A percentile compares a stretch with the other conserved stretches of the same genome.
Conservation (phyloP, 2,888 invertebrate genomes). For the Sinhomidia bicolor region DNA sequence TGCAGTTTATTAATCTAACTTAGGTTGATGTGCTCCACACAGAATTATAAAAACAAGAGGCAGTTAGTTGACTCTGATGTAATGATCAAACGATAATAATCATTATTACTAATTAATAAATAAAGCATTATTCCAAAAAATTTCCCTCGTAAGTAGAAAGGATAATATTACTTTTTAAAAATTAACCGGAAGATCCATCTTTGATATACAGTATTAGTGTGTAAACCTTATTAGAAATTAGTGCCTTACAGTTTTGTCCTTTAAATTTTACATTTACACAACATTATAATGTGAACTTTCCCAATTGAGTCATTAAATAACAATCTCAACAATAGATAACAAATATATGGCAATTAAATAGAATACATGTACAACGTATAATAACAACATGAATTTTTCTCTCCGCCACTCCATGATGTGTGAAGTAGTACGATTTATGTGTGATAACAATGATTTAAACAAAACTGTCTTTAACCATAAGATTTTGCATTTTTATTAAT, state of each 20-base stretch:
- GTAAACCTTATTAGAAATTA: neutral
- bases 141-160: neutral
- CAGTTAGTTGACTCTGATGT: constrained; percentile 4
- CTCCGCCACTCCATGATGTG: no score
- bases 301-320: neutral
- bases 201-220: neutral
- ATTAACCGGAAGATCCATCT: neutral
- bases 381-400: neutral
- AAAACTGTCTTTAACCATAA: neutral
- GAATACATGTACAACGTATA: neutral
- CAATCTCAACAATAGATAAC: constrained; percentile 23
- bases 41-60: constrained; percentile 6
- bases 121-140: neutral
- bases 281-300: neutral
- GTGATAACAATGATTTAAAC: neutral
- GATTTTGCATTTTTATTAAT: neutral
- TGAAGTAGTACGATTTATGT: neutral
- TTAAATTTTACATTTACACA: neutral
- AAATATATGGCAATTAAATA: neutral
- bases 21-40: constrained; percentile 13
- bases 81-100: neutral
- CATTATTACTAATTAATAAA: neutral
- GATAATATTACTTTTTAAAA: neutral
- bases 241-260: neutral
- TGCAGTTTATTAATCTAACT: neutral